Base-by-base conservation (phyloP, 2,888 invertebrate genomes). In the Phania funesta region DNA sequence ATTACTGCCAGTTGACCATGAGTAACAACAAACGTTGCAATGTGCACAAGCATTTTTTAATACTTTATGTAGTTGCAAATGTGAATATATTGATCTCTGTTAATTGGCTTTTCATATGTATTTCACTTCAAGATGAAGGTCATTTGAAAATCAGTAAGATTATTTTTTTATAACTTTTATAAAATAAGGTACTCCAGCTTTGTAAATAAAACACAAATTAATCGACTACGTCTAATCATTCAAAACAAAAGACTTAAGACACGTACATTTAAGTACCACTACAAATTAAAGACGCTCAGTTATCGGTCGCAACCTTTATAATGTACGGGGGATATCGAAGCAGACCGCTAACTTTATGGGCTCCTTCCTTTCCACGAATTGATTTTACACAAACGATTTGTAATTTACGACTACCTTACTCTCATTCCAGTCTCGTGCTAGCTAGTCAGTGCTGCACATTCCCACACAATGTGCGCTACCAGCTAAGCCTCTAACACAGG, bases 71-170 rank as follows among this genome's bases (percentile, higher is more conserved):
- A 20, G 6, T 52, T 35, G 16, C 8, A 48, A 26, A n/a, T 68
- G 41, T 52, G 16, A 52, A 44, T 29, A 68, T 24, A 29, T 70
- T 26, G 35, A 41, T 32, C 48, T 54, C n/a, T 29, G 41, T 29
- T 29, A 71, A 70, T 56, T 50, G 48, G 5, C 32, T 13, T 54
- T 65, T 54, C 18, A 8, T 73, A n/a, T n/a, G n/a, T n/a, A 20
- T 50, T n/a, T 32, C 1, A 44, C 68, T 35, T 60, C 60, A 60
- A 60, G 58, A 52, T 76, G 68, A 76, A 76, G 76, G 76, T 52
- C 24, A 26, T 29, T n/a, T 32, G 32, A 29, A 18, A 20, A 18
- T 20, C 4, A 26, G n/a, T 50, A 26, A 2, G 13, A 3, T 13
- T 13, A 11, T 13, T 5, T 56, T 52, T 44, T 22, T 52, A 52